Evolutionary conservation across 1,140 invertebrate species (phyloP).

Genomic region (Leucophenga varia): DNA sequence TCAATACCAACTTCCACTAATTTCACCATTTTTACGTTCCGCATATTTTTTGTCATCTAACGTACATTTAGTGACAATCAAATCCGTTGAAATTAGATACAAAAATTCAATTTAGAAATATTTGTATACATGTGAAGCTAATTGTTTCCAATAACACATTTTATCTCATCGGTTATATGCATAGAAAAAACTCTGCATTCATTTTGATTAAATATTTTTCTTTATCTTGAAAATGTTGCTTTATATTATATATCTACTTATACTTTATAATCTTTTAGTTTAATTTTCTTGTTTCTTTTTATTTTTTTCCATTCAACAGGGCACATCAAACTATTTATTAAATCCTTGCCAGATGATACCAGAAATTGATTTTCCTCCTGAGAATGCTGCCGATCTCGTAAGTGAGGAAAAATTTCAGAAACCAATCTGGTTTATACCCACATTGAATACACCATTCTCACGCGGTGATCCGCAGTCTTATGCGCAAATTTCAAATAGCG

Average conservation of each 20-base stretch:
- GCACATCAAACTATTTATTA: conserved; percentile 44
- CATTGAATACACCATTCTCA: conserved; percentile 36
- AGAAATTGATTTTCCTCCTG: conserved; percentile 50
- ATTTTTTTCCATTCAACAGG: conserved; percentile 24
- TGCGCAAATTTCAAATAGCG: conserved; percentile 31
- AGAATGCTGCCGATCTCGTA: conserved; percentile 48
- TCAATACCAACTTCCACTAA: no score
- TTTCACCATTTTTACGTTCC: no score
- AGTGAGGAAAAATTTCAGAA: conserved; percentile 48
- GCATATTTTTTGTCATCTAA: no score
- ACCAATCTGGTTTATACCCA: conserved; percentile 52
- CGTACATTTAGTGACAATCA: no score
- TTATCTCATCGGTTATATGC: no score
- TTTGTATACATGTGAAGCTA: no score
- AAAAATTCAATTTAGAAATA: no score
- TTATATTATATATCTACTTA: background rate
- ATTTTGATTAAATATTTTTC: background rate
- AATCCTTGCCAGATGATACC: conserved; percentile 56
- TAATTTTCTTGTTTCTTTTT: no score
- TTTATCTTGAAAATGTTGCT: background rate
- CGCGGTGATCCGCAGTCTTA: conserved; percentile 37
- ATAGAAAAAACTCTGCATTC: no score
- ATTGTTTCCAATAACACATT: no score
- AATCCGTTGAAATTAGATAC: no score
- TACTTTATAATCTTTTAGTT: background rate